Base-by-base conservation (phyloP, 2,113 vertebrate genomes). In the Oxyura jamaicensis region DNA sequence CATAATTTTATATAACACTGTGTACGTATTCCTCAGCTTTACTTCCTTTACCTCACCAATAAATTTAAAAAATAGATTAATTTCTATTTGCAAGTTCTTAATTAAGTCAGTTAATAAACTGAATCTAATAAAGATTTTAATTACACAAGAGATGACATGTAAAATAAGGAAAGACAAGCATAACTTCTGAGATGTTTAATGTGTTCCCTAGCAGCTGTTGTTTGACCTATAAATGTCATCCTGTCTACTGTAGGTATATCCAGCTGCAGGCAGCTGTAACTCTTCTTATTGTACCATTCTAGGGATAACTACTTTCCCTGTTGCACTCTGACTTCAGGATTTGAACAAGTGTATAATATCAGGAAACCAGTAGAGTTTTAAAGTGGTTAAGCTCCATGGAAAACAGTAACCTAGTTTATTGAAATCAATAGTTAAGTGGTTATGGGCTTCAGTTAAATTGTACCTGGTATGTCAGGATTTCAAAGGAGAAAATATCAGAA, bases 191-290 rank as follows among this genome's bases (percentile, higher is more conserved):
- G 53, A 48, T 75, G 35, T 60, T 82, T 81, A 66, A 33, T 85
- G 39, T 68, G 31, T 65, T 86, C 33, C 8, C 10, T 55, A 59
- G 56, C 48, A 78, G 58, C 67, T 89, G 56, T 29, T 76, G 5
- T 94, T 88, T 91, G 69, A 83, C n/a, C 50, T 93, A 29, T 62
- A 62, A 62, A 74, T 23, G 74, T 36, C 55, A 66, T 80, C 29
- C 31, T 62, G 42, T 48, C 41, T 66, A 18, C 50, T 71, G 41
- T 46, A 78, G 81, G 50, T 69, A 19, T 53, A 68, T 74, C 20
- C 85, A 93, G 79, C 85, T 94, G 85, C 55, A 94, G 67, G 35
- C 88, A 93, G 72, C 65, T 93, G 75, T 82, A 77, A 58, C 23
- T 85, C 67, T 86, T 88, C 29, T 58, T 59, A 20, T 66, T 66